Evolutionary conservation across 2,888 invertebrate species (phyloP), one percentile per base, ranked within the genome.

Genomic region (Branchinecta sandiegonensis): DNA sequence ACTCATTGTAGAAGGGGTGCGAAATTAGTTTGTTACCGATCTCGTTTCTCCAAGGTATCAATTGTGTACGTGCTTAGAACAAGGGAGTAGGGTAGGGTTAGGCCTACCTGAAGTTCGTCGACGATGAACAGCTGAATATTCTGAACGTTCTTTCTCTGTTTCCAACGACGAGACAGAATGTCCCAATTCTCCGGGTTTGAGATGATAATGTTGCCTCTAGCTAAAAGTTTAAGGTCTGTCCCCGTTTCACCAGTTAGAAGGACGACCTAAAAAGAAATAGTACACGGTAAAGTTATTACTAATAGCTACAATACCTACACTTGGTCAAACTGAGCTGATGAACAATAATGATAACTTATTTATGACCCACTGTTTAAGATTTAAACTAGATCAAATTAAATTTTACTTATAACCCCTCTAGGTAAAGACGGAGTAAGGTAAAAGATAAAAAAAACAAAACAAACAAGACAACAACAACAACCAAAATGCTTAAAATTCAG

Each of bases 101-200:
- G 67, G 14, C 82, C 79, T 75, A 84, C 78, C 75, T 99, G 96
- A 46, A 99, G 80, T 73, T 99, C 97, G 76, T 99, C 99, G 17
- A 94, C 93, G 71, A 99, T 92, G 78, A 99, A 94, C 14, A 99
- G 81, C 71, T 94, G 90, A 10, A 99, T 88, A 75, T 93, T 95
- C 76, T 97, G 97, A 0, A 99, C 96, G 77, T 95, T 94, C 79
- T 97, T 97, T 48, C 99, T 84, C 75, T 99, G 97, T 75, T 99
- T 99, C 99, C 99, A 99, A 72, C 99, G 83, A 69, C 99, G 83
- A 0, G 99, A 99, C 4, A 99, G 81, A 6, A 99, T 93, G 77
- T 99, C 99, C 99, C 99, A 99, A 74, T 95, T 94, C 76, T 97
- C 96, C 0, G 96, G 95, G 0, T 96, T 97, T 7, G 93, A 90